Evolutionary conservation across 2,888 invertebrate species (phyloP).

Genomic region (Galerucella pusilla): DNA sequence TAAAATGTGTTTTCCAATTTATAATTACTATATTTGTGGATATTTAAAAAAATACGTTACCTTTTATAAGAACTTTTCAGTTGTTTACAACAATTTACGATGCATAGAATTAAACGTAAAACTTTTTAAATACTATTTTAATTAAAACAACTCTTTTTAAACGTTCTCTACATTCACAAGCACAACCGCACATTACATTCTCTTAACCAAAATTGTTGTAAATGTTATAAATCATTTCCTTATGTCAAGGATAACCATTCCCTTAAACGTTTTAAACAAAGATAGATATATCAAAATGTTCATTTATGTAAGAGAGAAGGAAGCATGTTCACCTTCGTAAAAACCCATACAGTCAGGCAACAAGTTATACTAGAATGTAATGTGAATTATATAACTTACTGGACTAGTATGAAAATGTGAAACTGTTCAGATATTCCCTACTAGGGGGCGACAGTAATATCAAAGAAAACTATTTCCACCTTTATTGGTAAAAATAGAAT

Average conservation of each 20-base stretch:
- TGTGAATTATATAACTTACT: neutral
- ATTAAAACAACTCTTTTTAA: neutral
- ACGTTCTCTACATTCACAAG: neutral
- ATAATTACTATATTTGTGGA: too few relatives aligned
- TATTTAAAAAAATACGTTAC: too few relatives aligned
- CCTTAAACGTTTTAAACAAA: neutral
- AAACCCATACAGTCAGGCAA: neutral
- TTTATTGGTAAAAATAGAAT: too few relatives aligned
- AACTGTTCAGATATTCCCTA: too few relatives aligned
- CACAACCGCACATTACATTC: neutral
- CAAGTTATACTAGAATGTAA: neutral
- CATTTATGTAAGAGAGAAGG: neutral
- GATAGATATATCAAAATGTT: neutral
- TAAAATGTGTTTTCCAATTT: too few relatives aligned
- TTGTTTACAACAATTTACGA: too few relatives aligned
- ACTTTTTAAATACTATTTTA: too few relatives aligned
- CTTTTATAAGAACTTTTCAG: too few relatives aligned
- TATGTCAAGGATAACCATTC: slow-evolving; percentile 12
- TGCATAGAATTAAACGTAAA: too few relatives aligned
- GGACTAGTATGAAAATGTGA: too few relatives aligned
- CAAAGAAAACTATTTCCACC: too few relatives aligned
- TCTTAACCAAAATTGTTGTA: neutral
- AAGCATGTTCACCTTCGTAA: neutral
- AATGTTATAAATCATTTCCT: neutral
- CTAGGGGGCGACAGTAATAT: too few relatives aligned